A percentile compares a stretch with the other conserved stretches of the same genome.
Evolutionary conservation across 2,113 vertebrate genomes (phyloP).

Genomic region (Callaeas wilsoni): DNA sequence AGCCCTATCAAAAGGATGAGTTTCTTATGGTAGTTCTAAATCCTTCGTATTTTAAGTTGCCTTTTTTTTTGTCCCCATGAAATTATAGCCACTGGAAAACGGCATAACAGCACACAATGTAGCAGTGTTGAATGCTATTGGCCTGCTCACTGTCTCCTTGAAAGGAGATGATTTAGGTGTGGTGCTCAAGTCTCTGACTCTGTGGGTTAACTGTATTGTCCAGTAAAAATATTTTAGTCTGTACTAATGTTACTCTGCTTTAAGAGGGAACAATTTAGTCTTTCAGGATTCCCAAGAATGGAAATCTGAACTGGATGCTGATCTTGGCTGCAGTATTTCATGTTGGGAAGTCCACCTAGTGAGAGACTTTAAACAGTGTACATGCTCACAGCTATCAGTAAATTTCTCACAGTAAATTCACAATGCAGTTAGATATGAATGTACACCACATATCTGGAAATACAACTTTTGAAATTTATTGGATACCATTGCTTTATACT

Average conservation of each 20-base stretch:
- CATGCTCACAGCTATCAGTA: background rate
- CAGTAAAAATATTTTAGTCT: conserved; percentile 6
- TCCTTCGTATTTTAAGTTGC: background rate
- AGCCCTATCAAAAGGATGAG: conserved; percentile 71
- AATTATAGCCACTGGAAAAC: background rate
- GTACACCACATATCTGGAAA: background rate
- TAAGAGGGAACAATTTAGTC: background rate
- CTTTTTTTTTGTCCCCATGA: fast-evolving
- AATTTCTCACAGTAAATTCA: background rate
- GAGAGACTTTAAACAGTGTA: background rate
- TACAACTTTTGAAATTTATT: background rate
- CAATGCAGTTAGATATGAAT: background rate
- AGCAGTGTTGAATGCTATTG: background rate
- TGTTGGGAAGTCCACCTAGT: background rate
- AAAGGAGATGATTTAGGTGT: background rate
- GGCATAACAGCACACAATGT: fast-evolving
- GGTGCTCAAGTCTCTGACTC: background rate
- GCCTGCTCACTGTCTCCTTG: background rate
- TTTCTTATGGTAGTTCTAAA: conserved; percentile 70
- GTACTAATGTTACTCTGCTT: background rate
- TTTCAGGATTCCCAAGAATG: background rate
- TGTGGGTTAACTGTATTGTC: background rate
- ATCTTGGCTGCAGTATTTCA: background rate
- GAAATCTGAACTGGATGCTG: background rate
- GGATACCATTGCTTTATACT: background rate